These are phyloP conservation scores for Porites divaricata DNA, from an alignment of 92 coral and sea anemone genomes.

Conservation along the genomic window DNA sequence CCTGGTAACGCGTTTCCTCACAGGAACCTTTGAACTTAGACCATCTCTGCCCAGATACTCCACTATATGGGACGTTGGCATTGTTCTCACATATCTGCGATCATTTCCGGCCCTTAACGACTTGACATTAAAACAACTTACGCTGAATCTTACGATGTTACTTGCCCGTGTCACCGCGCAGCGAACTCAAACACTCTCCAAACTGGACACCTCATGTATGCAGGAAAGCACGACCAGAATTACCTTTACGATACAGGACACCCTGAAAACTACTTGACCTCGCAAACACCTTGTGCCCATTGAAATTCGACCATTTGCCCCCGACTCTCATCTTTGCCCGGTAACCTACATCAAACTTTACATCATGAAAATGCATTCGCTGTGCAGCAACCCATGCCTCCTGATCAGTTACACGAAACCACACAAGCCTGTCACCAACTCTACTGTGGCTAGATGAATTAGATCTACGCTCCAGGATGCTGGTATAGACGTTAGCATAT, in stretches of 20 bases:
- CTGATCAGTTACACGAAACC: conserved; percentile 51
- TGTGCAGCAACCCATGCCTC: conserved; percentile 22
- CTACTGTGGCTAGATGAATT: conserved; percentile 55
- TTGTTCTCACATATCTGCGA: background rate
- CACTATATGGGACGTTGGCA: conserved; percentile 23
- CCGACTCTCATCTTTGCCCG: background rate
- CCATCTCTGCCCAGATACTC: conserved; percentile 25
- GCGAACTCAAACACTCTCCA: conserved; percentile 53
- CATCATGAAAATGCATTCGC: conserved; percentile 30
- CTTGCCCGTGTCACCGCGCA: conserved; percentile 48
- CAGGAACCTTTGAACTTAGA: conserved; percentile 30
- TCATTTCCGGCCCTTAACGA: conserved; percentile 1
- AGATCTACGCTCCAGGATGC: conserved; percentile 36
- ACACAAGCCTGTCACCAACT: conserved; percentile 60
- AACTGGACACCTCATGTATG: conserved; percentile 30
- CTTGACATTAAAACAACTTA: conserved; percentile 30
- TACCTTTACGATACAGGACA: conserved; percentile 23
- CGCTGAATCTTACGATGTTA: conserved; percentile 14
- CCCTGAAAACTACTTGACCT: conserved; percentile 35
- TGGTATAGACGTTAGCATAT: conserved; percentile 43
- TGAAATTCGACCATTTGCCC: background rate
- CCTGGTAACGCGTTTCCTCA: background rate
- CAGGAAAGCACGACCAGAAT: conserved; percentile 17
- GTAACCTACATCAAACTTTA: conserved; percentile 12
- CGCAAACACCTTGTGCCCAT: conserved; percentile 49